phyloP scores from a whole-genome alignment of 1,140 invertebrate species.

The Apis cerana region DNA sequence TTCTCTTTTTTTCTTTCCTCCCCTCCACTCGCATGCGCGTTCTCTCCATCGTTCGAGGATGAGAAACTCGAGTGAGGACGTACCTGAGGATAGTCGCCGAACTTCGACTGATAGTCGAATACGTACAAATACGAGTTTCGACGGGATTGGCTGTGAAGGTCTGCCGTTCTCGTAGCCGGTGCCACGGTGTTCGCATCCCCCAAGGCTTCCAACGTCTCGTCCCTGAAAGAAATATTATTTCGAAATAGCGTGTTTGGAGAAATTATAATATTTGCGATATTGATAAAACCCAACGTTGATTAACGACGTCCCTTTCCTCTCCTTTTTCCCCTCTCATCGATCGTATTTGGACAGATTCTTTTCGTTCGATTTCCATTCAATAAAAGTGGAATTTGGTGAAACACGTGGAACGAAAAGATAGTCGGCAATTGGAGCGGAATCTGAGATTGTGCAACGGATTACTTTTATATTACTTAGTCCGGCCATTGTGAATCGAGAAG shows the following conservation, averaged over 20 bases:
- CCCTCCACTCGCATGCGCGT: background rate
- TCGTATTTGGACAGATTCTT: too few relatives aligned
- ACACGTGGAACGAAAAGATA: too few relatives aligned
- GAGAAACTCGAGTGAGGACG: background rate
- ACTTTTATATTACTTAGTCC: background rate
- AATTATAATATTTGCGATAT: too few relatives aligned
- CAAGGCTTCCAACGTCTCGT: conserved; percentile 96
- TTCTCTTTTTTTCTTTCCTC: too few relatives aligned
- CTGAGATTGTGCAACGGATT: background rate
- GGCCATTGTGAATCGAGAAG: background rate
- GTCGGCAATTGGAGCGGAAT: background rate
- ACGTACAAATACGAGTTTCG: conserved; percentile 95
- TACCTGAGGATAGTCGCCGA: conserved; percentile 94
- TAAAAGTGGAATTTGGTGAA: too few relatives aligned
- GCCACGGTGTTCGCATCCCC: conserved; percentile 96
- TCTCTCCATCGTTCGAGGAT: too few relatives aligned
- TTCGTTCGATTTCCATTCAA: too few relatives aligned
- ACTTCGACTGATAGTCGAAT: conserved; percentile 96
- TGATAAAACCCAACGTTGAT: too few relatives aligned
- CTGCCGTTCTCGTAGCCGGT: conserved; percentile 94
- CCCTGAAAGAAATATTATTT: conserved; percentile 81
- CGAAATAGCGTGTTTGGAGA: too few relatives aligned
- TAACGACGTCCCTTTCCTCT: too few relatives aligned
- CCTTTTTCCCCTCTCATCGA: too few relatives aligned
- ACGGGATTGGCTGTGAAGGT: conserved; percentile 92